Evolutionary conservation across 2,113 vertebrate species (phyloP), one percentile per base, ranked within the genome.

Genomic region (Fregetta grallaria): DNA sequence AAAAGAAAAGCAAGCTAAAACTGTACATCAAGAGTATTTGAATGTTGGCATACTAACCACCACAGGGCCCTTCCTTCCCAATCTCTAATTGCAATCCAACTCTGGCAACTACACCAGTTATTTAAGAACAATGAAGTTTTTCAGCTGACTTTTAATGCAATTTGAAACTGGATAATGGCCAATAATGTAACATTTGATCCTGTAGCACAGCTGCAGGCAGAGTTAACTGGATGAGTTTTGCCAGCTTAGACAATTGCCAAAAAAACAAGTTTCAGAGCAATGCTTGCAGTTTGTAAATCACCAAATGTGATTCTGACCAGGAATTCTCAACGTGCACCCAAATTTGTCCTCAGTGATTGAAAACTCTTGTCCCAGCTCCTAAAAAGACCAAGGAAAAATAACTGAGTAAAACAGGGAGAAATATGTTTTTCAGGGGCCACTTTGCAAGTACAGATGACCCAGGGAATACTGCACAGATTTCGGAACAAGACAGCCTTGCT

Each of bases 91-190:
- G 87, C 81, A 81, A 94, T 53, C 71, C 85, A 86, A 34, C 50
- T 80, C 94, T 96, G 92, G 90, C 93, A 96, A 83, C 74, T 79
- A 12, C 53, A 78, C 11, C 86, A 79, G 22, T 79, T 95, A 50
- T 84, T 97, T 52, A 94, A 96, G 93, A 96, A 97, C 94, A 95
- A 96, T 93, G 92, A 96, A 93, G 90, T 88, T 96, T 96, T 97
- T 95, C 96, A 96, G 94, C 87, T 97, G 96, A 94, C 93, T 96
- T 97, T 97, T 93, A 94, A 88, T 90, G 92, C 96, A 93, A 73
- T 79, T 92, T 88, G 90, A 70, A 95, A 53, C 93, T 95, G 96
- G 92, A 79, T 50, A 53, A 55, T 72, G 63, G 94, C 96, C 96
- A 97, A 13, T 15, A 85, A 73, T 11, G 45, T 79, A 92, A 93